phyloP scores from a whole-genome alignment of 2,888 invertebrate species.

The Lissocephala sabroskyi region DNA sequence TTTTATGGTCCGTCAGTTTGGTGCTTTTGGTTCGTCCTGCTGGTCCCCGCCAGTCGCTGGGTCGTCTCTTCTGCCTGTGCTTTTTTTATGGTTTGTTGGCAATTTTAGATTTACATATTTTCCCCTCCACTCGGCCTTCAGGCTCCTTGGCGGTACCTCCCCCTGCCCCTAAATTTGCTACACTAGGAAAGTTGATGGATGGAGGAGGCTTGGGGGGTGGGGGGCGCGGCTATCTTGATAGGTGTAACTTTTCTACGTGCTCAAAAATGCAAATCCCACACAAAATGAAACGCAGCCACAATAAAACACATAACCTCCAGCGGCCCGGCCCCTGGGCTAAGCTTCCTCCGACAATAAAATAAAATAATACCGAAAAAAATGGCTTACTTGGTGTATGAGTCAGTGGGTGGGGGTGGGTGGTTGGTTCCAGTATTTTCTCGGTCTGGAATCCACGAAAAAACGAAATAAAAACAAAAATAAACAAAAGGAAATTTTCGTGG shows the following conservation, averaged over 20 bases:
- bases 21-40: slow-evolving; percentile 11
- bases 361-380: too few relatives aligned
- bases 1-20: too few relatives aligned
- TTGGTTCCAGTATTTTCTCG: too few relatives aligned
- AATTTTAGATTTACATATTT: slow-evolving; percentile 39
- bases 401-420: too few relatives aligned
- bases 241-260: slow-evolving; percentile 33
- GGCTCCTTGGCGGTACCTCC: neutral
- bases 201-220: neutral
- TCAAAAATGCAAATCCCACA: slow-evolving; percentile 47
- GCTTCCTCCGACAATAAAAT: too few relatives aligned
- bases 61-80: slow-evolving; percentile 20
- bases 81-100: slow-evolving; percentile 50
- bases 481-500: neutral
- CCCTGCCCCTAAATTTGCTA: neutral
- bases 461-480: slow-evolving; percentile 4
- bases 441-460: neutral
- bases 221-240: neutral
- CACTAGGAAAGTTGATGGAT: neutral
- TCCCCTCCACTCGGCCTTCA: neutral
- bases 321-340: too few relatives aligned
- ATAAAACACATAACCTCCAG: slow-evolving; percentile 6
- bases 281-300: slow-evolving; percentile 15
- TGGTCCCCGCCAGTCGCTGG: neutral
- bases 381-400: too few relatives aligned